phyloP scores from a whole-genome alignment of 2,797 vertebrate species.

The Sylvilagus floridanus region DNA sequence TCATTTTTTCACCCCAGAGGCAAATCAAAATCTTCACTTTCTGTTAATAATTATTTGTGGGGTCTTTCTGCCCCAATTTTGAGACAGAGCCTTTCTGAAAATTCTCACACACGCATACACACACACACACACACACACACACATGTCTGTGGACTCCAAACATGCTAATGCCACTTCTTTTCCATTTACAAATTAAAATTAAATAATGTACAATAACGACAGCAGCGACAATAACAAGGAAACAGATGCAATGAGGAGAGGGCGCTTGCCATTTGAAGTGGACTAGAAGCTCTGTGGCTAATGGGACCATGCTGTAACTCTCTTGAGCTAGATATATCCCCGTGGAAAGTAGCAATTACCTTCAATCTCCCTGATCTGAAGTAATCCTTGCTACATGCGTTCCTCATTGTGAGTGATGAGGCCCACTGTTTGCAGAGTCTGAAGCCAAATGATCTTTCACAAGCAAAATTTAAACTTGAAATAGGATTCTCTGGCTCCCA shows the following conservation, averaged over 20 bases:
- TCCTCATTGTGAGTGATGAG: slow-evolving; percentile 98
- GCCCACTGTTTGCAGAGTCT: slow-evolving; percentile 97
- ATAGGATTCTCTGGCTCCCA: slow-evolving; percentile 97
- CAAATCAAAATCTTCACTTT: background rate
- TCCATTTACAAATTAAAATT: slow-evolving; percentile 40
- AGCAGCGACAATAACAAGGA: background rate
- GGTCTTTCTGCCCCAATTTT: background rate
- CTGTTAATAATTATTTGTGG: background rate
- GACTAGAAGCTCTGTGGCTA: slow-evolving; percentile 78
- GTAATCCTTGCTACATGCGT: slow-evolving; percentile 94
- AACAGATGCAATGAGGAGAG: slow-evolving; percentile 63
- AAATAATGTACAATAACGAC: background rate
- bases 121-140: background rate
- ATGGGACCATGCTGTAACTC: slow-evolving; percentile 81
- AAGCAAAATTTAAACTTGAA: slow-evolving; percentile 99
- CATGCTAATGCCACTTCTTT: slow-evolving; percentile 7
- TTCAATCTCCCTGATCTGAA: slow-evolving; percentile 94
- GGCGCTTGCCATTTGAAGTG: slow-evolving; percentile 71
- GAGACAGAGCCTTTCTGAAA: background rate
- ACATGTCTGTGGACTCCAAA: background rate
- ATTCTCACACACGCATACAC: background rate
- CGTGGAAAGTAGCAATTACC: slow-evolving; percentile 93
- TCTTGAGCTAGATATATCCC: slow-evolving; percentile 88
- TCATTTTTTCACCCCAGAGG: background rate
- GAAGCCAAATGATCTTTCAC: slow-evolving; percentile 99